phyloP scores from a whole-genome alignment of 2,888 invertebrate species.

The Atrina japonica region DNA sequence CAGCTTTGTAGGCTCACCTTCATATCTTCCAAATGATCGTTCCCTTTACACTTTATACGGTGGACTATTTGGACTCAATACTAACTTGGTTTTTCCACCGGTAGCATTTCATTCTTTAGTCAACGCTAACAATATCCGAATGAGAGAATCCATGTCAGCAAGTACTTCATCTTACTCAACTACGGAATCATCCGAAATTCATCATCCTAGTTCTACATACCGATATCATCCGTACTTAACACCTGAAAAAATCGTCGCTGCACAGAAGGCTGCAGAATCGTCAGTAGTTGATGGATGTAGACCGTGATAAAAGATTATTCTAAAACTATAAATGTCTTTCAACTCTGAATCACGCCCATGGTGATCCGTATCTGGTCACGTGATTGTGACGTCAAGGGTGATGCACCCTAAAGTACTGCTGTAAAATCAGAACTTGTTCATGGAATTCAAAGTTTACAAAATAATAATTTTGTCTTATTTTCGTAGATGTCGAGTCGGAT shows the following conservation, averaged over 20 bases:
- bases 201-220: conserved; percentile 59
- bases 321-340: no score
- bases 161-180: conserved; percentile 50
- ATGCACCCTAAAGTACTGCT: no score
- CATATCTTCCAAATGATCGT: conserved; percentile 57
- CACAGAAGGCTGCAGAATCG: conserved; percentile 50
- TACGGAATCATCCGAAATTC: no score
- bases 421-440: no score
- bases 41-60: conserved; percentile 68
- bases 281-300: conserved; percentile 38
- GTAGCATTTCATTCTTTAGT: conserved; percentile 60
- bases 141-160: conserved; percentile 53
- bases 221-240: conserved; percentile 72
- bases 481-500: no score
- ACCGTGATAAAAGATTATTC: no score
- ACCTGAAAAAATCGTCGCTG: conserved; percentile 59
- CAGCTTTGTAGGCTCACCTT: conserved; percentile 53
- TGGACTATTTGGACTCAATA: conserved; percentile 66
- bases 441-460: no score
- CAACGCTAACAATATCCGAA: conserved; percentile 53
- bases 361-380: no score
- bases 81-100: conserved; percentile 64
- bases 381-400: no score
- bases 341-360: no score
- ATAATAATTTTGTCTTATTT: no score